A percentile compares a stretch with the other conserved stretches of the same genome.
phyloP scores from a whole-genome alignment of 2,888 invertebrate species.

The Diarsia brunnea region DNA sequence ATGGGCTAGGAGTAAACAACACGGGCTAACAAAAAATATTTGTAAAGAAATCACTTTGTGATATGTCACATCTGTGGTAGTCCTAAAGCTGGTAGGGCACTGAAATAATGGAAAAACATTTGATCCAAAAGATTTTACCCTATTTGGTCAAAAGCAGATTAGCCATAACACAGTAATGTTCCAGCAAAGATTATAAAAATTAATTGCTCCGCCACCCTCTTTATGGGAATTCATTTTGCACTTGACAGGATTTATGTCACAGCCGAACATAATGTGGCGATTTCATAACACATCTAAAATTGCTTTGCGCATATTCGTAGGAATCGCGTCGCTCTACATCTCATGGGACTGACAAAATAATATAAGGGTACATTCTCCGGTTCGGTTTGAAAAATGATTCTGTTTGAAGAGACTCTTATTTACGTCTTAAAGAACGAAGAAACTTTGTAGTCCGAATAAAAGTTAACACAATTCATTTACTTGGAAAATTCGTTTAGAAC shows the following conservation, averaged over 20 bases:
- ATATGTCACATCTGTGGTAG: background rate
- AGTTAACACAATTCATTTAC: slow-evolving; percentile 52
- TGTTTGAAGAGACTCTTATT: slow-evolving; percentile 36
- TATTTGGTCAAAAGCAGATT: slow-evolving; percentile 2
- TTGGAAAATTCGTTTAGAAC: slow-evolving; percentile 46
- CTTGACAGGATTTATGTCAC: slow-evolving; percentile 49
- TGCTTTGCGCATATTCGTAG: slow-evolving; percentile 48
- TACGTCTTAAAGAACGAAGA: slow-evolving; percentile 21
- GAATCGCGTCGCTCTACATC: slow-evolving; percentile 36
- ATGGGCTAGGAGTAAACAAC: no score
- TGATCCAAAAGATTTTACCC: background rate
- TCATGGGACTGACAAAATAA: slow-evolving; percentile 54
- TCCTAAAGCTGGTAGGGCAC: background rate
- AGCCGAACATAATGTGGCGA: slow-evolving; percentile 39
- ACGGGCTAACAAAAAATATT: background rate
- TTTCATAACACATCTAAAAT: slow-evolving; percentile 54
- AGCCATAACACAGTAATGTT: slow-evolving; percentile 14
- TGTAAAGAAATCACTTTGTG: background rate
- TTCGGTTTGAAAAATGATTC: slow-evolving; percentile 45
- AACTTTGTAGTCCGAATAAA: slow-evolving; percentile 44
- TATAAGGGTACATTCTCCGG: slow-evolving; percentile 38
- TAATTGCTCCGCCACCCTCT: slow-evolving; percentile 25
- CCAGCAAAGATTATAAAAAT: slow-evolving; percentile 38
- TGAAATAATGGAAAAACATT: background rate
- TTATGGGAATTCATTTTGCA: slow-evolving; percentile 46